Base-by-base conservation (phyloP, 30 jellyfish, hydroid and myxozoan species). In the Cassiopea andromeda region DNA sequence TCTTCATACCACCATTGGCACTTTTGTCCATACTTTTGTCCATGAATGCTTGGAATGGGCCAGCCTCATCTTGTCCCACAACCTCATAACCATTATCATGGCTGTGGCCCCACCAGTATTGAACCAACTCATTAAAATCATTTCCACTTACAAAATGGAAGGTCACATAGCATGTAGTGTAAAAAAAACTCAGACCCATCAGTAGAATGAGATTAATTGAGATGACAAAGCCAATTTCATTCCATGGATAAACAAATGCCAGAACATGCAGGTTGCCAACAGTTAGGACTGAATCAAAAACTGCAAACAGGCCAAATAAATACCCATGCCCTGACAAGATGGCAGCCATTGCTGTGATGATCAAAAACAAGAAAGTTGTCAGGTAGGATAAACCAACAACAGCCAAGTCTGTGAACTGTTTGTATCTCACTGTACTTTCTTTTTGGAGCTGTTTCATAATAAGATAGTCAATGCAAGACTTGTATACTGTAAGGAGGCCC, bases 321-420 rank as follows among this genome's bases (percentile, higher is more conserved):
- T 89, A 89, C n/a, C 89, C 88, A 81, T 89, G 88, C 82, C 96
- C 96, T 10, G 96, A 89, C 38, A 89, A 64, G 1, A 89, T 46
- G 50, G 81, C 88, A 10, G 81, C 96, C 44, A 89, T 59, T 58
- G 87, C 96, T 27, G 78, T 44, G 48, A 89, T 54, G 54, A 80
- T 10, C 14, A 89, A 8, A 2, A 91, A 80, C 58, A 60, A 3
- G 67, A 73, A 81, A 48, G 83, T 14, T 17, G 73, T 58, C 0
- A 73, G 16, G 83, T 70, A 73, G 1, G 92, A 71, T 0, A 89
- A n/a, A 0, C 80, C 17, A 57, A 82, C 70, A 19, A 89, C 88
- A n/a, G 80, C 48, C 17, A 89, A 15, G 46, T 68, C 84, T n/a
- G 92, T 78, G 69, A 70, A 47, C 9, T 38, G 48, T 80, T 75